Base-by-base conservation (phyloP, 2,797 vertebrate genomes). In the Channa striata region DNA sequence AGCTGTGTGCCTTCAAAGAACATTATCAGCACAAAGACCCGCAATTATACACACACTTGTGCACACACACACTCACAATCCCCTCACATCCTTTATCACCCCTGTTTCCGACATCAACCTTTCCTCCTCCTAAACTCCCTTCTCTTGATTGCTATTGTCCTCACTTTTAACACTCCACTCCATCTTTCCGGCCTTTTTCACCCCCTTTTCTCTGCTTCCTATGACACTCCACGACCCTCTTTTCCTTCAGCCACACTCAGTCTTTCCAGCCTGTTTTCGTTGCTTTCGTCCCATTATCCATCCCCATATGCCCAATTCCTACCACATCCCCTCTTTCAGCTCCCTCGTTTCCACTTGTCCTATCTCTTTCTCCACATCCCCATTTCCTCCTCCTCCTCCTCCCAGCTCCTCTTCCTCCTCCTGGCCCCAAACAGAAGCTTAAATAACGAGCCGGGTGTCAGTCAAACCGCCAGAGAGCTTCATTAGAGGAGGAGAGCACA, bases 21-120 rank as follows among this genome's bases (percentile, higher is more conserved):
- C 90, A 92, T 94, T 93, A 93, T 93, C 91, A 85, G 85, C 89
- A 92, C 87, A 90, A 91, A 93, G 91, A 92, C 91, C 90, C 87
- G 87, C 90, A 93, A 93, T 94, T 92, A 89, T 23, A 63, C 74
- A 59, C 59, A 64, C 60, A 62, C 72, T 6, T 30, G 25, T 30
- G 25, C 25, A 42, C 56, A 21, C 42, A 60, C 75, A 66, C 79
- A 37, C 78, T 57, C 64, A 47, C 66, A 19, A 53, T 56, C 68
- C 73, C 71, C 58, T 68, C 76, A 66, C 65, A 73, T 60, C 72
- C 83, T 81, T 77, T 47, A 81, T 86, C 83, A 77, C 70, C 68
- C 59, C 60, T 71, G 57, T 69, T 86, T 86, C 81, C 70, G 46
- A 43, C 67, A 20, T 78, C 81, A 77, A 30, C 75, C 72, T 80